Conservation (phyloP, 2,113 vertebrate species). For the Aegithalos caudatus region DNA sequence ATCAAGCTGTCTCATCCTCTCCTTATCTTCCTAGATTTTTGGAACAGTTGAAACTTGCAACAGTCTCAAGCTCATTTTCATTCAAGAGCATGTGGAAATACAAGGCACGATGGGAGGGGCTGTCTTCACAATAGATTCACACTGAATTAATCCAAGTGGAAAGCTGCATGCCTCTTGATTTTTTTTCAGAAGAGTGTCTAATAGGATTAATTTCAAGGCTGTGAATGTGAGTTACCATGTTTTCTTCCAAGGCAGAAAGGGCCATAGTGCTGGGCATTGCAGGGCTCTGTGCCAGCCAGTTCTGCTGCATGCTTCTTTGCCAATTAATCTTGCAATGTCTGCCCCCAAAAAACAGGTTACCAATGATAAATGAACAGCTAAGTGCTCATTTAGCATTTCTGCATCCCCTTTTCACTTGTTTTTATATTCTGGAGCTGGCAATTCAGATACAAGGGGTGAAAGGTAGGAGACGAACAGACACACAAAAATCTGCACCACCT, state of each 20-base stretch:
- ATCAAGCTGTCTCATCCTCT: neutral
- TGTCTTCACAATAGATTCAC: neutral
- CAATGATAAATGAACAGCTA: neutral
- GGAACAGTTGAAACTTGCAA: neutral
- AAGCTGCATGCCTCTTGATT: neutral
- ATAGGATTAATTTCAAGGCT: slow-evolving; percentile 70
- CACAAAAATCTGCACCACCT: neutral
- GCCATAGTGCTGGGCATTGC: neutral
- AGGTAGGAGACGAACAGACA: neutral
- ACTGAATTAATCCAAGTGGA: neutral
- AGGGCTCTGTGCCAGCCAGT: neutral
- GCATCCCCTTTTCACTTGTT: neutral
- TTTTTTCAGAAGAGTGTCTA: slow-evolving; percentile 8
- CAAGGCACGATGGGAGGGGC: neutral
- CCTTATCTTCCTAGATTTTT: neutral
- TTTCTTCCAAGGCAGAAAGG: neutral
- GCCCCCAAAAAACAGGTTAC: neutral
- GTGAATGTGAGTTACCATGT: neutral
- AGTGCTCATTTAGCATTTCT: neutral
- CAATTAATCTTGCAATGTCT: neutral
- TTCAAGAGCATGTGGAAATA: neutral
- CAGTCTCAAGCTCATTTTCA: neutral
- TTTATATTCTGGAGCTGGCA: neutral
- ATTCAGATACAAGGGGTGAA: neutral
- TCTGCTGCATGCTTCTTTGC: neutral